Conservation (phyloP, 1,140 invertebrate species). For the Neodiprion pinetum region DNA sequence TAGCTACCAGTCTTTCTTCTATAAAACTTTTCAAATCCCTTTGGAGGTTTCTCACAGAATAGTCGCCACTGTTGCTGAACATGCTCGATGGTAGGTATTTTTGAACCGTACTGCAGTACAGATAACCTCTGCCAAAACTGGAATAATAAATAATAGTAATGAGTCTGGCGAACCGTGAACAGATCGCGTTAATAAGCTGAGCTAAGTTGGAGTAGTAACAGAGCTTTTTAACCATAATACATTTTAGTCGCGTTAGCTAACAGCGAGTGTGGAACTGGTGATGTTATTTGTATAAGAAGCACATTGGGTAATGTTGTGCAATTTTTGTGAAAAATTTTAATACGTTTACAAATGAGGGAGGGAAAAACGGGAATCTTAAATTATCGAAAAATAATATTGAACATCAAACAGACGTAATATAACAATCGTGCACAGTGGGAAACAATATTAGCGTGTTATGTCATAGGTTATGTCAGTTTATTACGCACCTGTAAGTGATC, state of each 20-base stretch:
- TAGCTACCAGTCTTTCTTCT: slow-evolving; percentile 62
- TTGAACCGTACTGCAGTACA: slow-evolving; percentile 42
- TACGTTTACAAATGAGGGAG: too few relatives aligned
- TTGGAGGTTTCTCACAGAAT: slow-evolving; percentile 78
- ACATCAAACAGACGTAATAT: not conserved
- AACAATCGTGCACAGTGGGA: not conserved
- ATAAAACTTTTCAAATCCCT: slow-evolving; percentile 94
- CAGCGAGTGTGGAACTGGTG: too few relatives aligned
- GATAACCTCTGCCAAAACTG: slow-evolving; percentile 34
- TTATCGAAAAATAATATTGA: not conserved
- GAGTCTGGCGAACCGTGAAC: too few relatives aligned
- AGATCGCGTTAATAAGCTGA: too few relatives aligned
- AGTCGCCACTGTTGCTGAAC: slow-evolving; percentile 63
- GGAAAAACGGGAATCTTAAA: too few relatives aligned
- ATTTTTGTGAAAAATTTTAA: too few relatives aligned
- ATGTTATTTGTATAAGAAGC: too few relatives aligned
- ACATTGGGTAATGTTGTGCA: too few relatives aligned
- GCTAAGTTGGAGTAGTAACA: too few relatives aligned
- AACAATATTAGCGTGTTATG: slow-evolving; percentile 34
- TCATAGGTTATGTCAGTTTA: slow-evolving; percentile 33
- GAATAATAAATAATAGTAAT: slow-evolving; percentile 7
- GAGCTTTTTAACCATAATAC: too few relatives aligned
- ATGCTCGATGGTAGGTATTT: slow-evolving; percentile 46
- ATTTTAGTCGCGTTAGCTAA: too few relatives aligned
- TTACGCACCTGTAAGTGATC: slow-evolving; percentile 50